These are phyloP conservation scores for Poecilia velifera DNA, from an alignment of 2,797 vertebrate species.

Conservation along the genomic window DNA sequence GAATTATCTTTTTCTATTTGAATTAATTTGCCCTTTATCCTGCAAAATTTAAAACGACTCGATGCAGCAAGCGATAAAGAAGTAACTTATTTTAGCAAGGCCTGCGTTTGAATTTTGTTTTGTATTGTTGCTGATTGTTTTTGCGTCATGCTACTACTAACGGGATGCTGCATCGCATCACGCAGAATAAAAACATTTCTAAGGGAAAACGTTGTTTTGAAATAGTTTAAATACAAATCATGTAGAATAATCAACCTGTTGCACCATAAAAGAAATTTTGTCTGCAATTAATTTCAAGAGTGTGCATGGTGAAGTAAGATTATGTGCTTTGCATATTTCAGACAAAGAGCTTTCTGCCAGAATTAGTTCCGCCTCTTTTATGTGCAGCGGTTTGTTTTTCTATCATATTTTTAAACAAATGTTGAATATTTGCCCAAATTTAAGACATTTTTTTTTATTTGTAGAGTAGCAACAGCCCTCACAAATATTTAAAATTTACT, in stretches of 20 bases:
- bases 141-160: background rate
- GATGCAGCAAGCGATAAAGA: background rate
- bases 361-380: background rate
- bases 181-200: background rate
- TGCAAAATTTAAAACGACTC: background rate
- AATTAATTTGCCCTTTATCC: background rate
- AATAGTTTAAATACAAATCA: background rate
- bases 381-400: background rate
- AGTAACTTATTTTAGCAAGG: background rate
- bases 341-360: background rate
- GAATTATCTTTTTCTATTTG: background rate
- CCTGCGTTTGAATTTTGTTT: background rate
- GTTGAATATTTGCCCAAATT: background rate
- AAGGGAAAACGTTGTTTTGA: background rate
- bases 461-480: background rate
- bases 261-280: background rate
- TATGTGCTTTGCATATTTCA: background rate
- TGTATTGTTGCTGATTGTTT: background rate
- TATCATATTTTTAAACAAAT: background rate
- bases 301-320: background rate
- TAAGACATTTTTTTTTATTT: no score
- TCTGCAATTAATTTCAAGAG: background rate
- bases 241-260: background rate
- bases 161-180: background rate
- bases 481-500: background rate